phyloP scores from a whole-genome alignment of 2,888 invertebrate species.

The Opisthograptis luteolata region DNA sequence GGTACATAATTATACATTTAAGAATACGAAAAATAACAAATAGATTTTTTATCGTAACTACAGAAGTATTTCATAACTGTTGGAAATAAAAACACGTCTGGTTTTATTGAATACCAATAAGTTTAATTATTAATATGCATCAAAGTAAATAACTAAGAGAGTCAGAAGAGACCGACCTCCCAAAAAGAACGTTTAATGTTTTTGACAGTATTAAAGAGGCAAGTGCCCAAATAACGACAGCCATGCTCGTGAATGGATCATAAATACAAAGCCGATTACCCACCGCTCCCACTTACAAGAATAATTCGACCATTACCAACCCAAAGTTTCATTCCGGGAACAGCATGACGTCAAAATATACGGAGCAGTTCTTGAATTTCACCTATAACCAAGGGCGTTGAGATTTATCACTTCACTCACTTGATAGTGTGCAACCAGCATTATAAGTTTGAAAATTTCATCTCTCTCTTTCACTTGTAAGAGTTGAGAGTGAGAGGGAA shows the following conservation, averaged over 20 bases:
- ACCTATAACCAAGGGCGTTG: slow-evolving; percentile 48
- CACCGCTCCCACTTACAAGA: background rate
- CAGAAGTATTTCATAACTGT: too few species aligned
- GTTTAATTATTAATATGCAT: too few species aligned
- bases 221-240: background rate
- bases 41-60: too few species aligned
- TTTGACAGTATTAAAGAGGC: slow-evolving; percentile 3
- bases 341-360: slow-evolving; percentile 55
- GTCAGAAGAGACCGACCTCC: background rate
- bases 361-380: slow-evolving; percentile 45
- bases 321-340: slow-evolving; percentile 43
- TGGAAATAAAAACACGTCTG: too few species aligned
- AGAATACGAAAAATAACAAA: too few species aligned
- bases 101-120: too few species aligned
- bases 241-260: background rate
- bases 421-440: slow-evolving; percentile 37
- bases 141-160: too few species aligned
- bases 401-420: slow-evolving; percentile 64
- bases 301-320: slow-evolving; percentile 31
- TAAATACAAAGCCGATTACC: slow-evolving; percentile 1
- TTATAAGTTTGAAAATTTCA: slow-evolving; percentile 22
- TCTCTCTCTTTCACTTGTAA: slow-evolving; percentile 29
- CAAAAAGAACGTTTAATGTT: too few species aligned
- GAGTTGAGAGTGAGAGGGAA: slow-evolving; percentile 35
- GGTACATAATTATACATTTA: too few species aligned